Evolutionary conservation across 2,113 vertebrate genomes (phyloP).

Genomic region (Axis porcinus): DNA sequence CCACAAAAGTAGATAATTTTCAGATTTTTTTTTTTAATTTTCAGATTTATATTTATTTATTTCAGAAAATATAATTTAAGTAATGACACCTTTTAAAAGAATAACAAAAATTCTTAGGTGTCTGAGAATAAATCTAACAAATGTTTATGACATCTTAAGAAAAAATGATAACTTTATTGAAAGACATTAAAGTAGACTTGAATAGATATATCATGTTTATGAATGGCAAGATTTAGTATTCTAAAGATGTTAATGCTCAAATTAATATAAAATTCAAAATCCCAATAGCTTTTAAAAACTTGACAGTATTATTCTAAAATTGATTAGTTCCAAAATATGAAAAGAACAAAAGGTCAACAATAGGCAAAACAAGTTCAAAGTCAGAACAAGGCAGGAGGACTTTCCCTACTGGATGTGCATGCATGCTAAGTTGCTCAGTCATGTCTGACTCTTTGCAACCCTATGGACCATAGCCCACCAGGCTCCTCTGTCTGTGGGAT

Average conservation of each 20-base stretch:
- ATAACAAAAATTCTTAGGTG: background rate
- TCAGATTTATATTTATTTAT: background rate
- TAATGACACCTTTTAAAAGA: background rate
- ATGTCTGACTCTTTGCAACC: background rate
- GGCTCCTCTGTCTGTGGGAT: background rate
- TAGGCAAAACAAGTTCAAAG: background rate
- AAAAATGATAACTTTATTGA: background rate
- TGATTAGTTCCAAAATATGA: background rate
- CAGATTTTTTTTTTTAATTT: background rate
- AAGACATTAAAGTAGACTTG: background rate
- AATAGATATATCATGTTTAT: background rate
- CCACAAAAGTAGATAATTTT: background rate
- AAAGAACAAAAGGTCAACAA: background rate
- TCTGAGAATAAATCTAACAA: background rate
- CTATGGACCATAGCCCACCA: background rate
- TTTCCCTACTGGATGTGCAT: background rate
- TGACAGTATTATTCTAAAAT: background rate
- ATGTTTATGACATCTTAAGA: background rate
- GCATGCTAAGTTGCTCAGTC: background rate
- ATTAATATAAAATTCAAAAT: background rate
- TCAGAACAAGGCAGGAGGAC: background rate
- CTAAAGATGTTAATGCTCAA: background rate
- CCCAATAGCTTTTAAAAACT: background rate
- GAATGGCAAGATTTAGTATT: background rate
- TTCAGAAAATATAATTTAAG: background rate